Conservation (phyloP, 2,113 vertebrate species). For the Alligator sinensis region DNA sequence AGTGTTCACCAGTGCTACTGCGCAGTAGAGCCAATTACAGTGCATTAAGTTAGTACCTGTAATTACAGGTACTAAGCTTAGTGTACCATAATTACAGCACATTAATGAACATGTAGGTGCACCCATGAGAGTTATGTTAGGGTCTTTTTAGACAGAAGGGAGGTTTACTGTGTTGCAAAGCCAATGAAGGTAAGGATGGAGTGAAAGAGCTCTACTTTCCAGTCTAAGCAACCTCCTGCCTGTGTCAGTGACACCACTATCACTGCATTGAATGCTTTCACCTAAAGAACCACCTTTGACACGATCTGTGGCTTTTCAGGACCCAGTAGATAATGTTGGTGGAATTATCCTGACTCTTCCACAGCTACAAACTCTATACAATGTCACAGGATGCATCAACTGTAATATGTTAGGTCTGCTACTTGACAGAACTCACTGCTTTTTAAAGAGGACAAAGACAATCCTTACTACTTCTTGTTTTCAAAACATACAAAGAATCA, state of each 20-base stretch:
- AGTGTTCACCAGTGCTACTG: no score
- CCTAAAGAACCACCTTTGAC: neutral
- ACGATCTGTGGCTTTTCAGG: no score
- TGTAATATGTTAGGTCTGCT: neutral
- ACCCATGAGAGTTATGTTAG: neutral
- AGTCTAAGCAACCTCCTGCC: neutral
- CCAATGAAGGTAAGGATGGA: neutral
- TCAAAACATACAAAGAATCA: neutral
- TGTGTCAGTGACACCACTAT: neutral
- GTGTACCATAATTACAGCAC: no score
- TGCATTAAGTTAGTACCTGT: no score
- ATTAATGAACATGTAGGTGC: no score
- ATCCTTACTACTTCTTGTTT: accelerated
- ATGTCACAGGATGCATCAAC: accelerated
- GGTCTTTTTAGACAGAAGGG: neutral
- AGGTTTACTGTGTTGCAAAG: neutral
- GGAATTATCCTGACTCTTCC: neutral
- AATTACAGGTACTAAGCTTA: no score
- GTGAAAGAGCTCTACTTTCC: neutral
- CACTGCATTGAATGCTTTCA: neutral
- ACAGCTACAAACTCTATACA: accelerated
- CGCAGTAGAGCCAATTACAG: no score
- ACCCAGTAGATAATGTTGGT: neutral
- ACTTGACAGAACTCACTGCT: neutral
- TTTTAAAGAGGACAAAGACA: neutral